Evolutionary conservation across 1,140 invertebrate genomes (phyloP).

Genomic region (Phymorhynchus buccinoides): DNA sequence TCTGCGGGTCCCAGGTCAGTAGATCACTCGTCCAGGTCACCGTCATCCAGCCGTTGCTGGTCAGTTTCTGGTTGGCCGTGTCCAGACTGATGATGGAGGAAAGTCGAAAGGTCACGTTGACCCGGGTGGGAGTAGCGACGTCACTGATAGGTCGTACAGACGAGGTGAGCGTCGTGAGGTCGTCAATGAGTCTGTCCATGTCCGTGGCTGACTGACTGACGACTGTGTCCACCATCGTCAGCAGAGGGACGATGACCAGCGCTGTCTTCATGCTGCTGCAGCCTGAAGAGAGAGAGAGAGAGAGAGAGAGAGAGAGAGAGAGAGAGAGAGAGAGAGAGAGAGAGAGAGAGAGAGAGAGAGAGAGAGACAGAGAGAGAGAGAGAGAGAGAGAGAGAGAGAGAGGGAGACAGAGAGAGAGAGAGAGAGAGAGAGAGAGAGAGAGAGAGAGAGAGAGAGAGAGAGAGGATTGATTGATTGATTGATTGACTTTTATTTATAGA

Average conservation of each 20-base stretch:
- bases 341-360: too few species aligned
- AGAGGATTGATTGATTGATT: too few species aligned
- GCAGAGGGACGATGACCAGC: not conserved
- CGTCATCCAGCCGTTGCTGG: conserved; percentile 21
- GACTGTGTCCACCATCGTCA: not conserved
- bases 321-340: not conserved
- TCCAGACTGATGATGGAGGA: conserved; percentile 37
- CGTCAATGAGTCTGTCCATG: not conserved
- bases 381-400: too few species aligned
- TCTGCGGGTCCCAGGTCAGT: conserved; percentile 7
- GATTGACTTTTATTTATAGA: too few species aligned
- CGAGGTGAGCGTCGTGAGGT: not conserved
- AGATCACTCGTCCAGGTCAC: conserved; percentile 22
- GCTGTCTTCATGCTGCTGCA: not conserved
- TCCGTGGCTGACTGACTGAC: not conserved
- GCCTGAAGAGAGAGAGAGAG: not conserved
- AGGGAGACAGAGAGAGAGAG: too few species aligned
- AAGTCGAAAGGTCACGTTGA: conserved; percentile 28
- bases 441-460: too few species aligned
- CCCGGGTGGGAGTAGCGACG: not conserved
- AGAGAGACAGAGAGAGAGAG: too few species aligned
- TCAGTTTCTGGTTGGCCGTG: conserved; percentile 21
- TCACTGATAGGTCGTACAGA: not conserved
- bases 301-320: not conserved
- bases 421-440: too few species aligned